Conservation (phyloP, 1,140 invertebrate species). For the Palaemon carinicauda region DNA sequence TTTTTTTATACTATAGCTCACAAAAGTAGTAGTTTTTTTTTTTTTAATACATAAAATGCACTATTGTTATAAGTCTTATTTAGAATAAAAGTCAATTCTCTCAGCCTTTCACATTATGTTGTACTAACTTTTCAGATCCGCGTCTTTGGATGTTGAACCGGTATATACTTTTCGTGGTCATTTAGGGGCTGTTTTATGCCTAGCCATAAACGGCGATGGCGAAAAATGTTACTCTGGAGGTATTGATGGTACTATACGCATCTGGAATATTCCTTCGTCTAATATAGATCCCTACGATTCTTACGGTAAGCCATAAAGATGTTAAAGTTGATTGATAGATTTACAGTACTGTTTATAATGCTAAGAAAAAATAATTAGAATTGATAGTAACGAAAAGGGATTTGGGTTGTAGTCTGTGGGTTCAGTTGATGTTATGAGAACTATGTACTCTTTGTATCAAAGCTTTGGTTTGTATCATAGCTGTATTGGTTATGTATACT, state of each 20-base stretch:
- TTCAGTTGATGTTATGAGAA: too few species aligned
- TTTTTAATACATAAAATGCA: too few species aligned
- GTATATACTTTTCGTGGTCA: conserved; percentile 97
- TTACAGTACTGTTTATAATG: too few species aligned
- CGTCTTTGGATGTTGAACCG: conserved; percentile 96
- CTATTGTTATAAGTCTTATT: too few species aligned
- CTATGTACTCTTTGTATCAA: too few species aligned
- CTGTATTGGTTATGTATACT: too few species aligned
- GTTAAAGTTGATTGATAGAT: not conserved
- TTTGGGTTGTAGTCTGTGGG: too few species aligned
- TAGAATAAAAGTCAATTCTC: not conserved
- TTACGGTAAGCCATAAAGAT: conserved; percentile 71
- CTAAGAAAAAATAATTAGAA: too few species aligned
- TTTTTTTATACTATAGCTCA: not conserved
- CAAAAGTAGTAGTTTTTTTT: too few species aligned
- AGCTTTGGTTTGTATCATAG: too few species aligned
- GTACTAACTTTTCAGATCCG: conserved; percentile 69
- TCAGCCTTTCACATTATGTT: conserved; percentile 31
- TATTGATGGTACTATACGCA: conserved; percentile 90
- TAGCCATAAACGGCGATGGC: conserved; percentile 90
- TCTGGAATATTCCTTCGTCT: conserved; percentile 94
- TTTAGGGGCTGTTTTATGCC: conserved; percentile 88
- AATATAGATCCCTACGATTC: conserved; percentile 98
- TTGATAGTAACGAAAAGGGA: too few species aligned
- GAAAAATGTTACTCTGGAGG: conserved; percentile 96